Base-by-base conservation (phyloP, 2,797 vertebrate species). In the Dendrocincla fuliginosa region DNA sequence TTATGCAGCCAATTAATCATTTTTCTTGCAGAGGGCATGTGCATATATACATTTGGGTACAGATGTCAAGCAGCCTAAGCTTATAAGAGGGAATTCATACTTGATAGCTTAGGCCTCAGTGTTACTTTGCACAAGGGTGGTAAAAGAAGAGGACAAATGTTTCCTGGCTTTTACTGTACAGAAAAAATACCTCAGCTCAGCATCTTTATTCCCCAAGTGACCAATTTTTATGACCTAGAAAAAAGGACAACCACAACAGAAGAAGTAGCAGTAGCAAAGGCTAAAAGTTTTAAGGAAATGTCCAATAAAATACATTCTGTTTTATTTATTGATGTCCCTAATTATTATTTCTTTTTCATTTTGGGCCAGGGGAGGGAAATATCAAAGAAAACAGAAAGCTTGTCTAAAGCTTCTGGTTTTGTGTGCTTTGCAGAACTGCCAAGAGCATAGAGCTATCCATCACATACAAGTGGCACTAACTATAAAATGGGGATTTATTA, bases 161-260 rank as follows among this genome's bases (percentile, higher is more conserved):
- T 71, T 88, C 37, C 42, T 35, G 33, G 59, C 22, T 86, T 82
- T 70, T 56, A 53, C 44, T 50, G 50, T 11, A 64, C 23, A 59
- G 71, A 65, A 83, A 53, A 70, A 84, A 65, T 17, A 76, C 0
- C 1, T 53, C 75, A 87, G 41, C 69, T 94, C 90, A 89, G 84
- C 85, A 87, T 33, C 80, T 82, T 71, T 73, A 84, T 79, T 76
- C 53, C 74, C 53, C 60, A 67, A 87, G 77, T 60, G 76, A 90
- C 70, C 77, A 71, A 42, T 87, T 91, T 82, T 84, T 90, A 95
- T 65, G 70, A 82, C 56, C 82, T 87, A 87, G 52, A 77, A 83
- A 78, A 74, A 57, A 83, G 60, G 74, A 79, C 60, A 88, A 57
- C 13, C 11, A 32, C 64, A 90, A 69, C 41, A 91, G 50, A 53